Evolutionary conservation across 1,140 invertebrate species (phyloP), one percentile per base, ranked within the genome.

Genomic region (Drosophila lini): DNA sequence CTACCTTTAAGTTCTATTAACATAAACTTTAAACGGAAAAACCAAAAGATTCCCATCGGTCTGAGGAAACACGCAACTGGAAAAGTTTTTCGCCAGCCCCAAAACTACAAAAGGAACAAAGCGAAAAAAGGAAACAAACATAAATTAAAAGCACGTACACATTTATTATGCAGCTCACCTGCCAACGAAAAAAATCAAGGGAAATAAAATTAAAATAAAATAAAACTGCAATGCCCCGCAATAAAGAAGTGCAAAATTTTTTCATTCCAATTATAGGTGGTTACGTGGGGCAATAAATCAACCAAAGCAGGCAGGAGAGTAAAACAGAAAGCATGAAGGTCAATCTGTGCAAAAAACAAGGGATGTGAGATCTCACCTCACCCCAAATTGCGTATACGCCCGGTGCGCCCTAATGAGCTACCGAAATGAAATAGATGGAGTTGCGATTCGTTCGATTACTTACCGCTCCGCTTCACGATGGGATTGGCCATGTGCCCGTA

Each of bases 381-480:
- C 5, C 5, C 47, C 4, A 11, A 19, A 28, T 68, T 36, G 34
- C 28, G 64, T 68, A 68, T 52, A 50, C 36, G 61, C 61, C 65
- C 41, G 53, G 55, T 73, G 47, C 10, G 11, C 55, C 22, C 36
- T 69, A 70, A 71, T 70, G 52, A 70, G 68, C 62, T 67, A n/a
- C 10, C 47, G 11, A 65, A 55, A 59, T 60, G n/a, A 52, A 47
- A 55, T 52, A 44, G 47, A 48, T 31, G 67, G 16, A 40, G 56
- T 50, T 53, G 34, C 40, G 47, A 50, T 61, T 32, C 36, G 48
- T 68, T 68, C 47, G 65, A 71, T 77, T 56, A 68, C 74, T 92
- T 82, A 92, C 92, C 92, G 59, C 85, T 91, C 19, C 92, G 79
- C 56, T 92, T 92, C 57, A 92, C 88, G 25, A 92, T 68, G 57